Evolutionary conservation across 2,888 invertebrate genomes (phyloP).

Genomic region (Sphecodes monilicornis): DNA sequence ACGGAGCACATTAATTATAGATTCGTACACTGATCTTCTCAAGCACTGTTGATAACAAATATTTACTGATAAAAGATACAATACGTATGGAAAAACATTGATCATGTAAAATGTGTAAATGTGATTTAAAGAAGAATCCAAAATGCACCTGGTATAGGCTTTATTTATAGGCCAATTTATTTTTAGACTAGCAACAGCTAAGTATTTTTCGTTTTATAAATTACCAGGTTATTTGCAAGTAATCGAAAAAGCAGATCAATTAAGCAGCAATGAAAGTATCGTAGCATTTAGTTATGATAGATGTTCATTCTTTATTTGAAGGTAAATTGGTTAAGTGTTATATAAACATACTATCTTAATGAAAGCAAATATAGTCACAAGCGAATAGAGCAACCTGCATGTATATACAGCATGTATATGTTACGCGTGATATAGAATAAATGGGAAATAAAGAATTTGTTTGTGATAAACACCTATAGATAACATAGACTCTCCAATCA

Average conservation of each 20-base stretch:
- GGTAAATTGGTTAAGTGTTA: slow-evolving; percentile 4
- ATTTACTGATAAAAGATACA: background rate
- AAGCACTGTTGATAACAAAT: background rate
- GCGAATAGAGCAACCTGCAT: background rate
- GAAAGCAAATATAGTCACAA: background rate
- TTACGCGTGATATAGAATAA: background rate
- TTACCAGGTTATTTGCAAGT: slow-evolving; percentile 22
- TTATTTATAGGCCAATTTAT: slow-evolving; percentile 36
- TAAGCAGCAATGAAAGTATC: slow-evolving; percentile 15
- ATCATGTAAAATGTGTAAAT: slow-evolving; percentile 10
- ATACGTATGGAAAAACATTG: background rate
- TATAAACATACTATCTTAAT: background rate
- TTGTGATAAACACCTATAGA: background rate
- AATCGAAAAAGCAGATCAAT: background rate
- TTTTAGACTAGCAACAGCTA: slow-evolving; percentile 41
- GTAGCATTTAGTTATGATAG: background rate
- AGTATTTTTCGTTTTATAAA: slow-evolving; percentile 21
- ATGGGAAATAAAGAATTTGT: background rate
- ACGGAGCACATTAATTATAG: slow-evolving; percentile 3
- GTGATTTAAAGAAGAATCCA: slow-evolving; percentile 18
- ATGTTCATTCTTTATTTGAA: background rate
- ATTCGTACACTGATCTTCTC: background rate
- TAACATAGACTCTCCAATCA: background rate
- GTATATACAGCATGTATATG: background rate
- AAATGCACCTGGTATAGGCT: slow-evolving; percentile 22